Conservation (phyloP, 2,797 vertebrate species). For the Lutjanus campechanus region DNA sequence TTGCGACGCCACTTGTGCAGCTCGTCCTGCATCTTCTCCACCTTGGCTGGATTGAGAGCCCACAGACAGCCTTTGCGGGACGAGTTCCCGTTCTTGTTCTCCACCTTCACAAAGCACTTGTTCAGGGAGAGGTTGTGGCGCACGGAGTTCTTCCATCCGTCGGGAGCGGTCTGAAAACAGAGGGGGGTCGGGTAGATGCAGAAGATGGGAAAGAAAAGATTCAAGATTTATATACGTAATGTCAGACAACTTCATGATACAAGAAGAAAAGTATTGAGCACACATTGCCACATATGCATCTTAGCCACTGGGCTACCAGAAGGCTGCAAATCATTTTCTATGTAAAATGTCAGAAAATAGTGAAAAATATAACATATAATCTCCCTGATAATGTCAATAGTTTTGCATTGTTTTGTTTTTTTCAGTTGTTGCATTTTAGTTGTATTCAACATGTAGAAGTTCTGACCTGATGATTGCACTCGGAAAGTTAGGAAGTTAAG, state of each 20-base stretch:
- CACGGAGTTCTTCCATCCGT: constrained; percentile 99
- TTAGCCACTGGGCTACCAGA: no score
- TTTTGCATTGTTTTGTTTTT: no score
- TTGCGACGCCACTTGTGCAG: constrained; percentile 98
- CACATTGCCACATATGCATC: not conserved
- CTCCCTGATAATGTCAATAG: no score
- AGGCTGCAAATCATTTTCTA: no score
- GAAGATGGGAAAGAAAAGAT: not conserved
- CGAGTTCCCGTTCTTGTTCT: constrained; percentile 93
- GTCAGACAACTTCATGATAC: not conserved
- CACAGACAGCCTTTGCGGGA: constrained; percentile 97
- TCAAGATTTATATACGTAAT: not conserved
- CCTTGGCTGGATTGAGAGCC: constrained; percentile 96
- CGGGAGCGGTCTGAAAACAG: constrained; percentile 92
- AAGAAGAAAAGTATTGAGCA: no score
- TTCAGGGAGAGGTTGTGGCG: constrained; percentile 98
- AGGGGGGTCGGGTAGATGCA: constrained; percentile 10
- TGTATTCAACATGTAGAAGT: no score
- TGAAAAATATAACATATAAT: no score
- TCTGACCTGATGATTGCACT: no score
- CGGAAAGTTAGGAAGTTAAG: no score
- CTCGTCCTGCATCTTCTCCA: constrained; percentile 99
- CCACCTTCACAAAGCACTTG: constrained; percentile 98
- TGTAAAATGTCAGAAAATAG: no score
- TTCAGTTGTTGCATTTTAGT: no score